Evolutionary conservation across 2,113 vertebrate species (phyloP).

Genomic region (Dasyurus viverrinus): DNA sequence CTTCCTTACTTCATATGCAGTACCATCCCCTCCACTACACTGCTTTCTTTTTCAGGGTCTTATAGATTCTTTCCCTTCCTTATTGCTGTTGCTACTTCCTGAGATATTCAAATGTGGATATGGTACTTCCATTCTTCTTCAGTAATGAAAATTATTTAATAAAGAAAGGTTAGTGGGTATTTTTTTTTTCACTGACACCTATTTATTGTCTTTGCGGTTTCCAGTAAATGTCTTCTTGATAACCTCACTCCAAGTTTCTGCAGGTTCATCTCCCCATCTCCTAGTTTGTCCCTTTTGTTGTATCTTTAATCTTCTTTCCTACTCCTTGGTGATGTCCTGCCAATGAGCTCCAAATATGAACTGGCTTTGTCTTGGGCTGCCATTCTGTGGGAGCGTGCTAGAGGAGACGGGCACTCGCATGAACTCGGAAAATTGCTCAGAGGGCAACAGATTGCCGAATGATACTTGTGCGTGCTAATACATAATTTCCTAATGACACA

Average conservation of each 20-base stretch:
- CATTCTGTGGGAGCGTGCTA: background rate
- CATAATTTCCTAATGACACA: background rate
- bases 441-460: background rate
- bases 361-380: background rate
- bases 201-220: background rate
- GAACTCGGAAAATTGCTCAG: background rate
- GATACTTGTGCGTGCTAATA: background rate
- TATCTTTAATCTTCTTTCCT: background rate
- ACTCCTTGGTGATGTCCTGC: background rate
- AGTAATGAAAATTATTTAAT: background rate
- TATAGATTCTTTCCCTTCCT: background rate
- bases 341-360: background rate
- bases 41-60: background rate
- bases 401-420: background rate
- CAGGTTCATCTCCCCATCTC: background rate
- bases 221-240: background rate
- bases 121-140: background rate
- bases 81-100: background rate
- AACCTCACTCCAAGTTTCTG: background rate
- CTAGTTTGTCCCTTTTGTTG: background rate
- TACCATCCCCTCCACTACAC: background rate
- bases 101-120: background rate
- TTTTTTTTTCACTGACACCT: background rate
- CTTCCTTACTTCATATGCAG: background rate
- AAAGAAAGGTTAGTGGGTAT: background rate